Evolutionary conservation across 2,888 invertebrate species (phyloP).

Genomic region (Patella pellucida): DNA sequence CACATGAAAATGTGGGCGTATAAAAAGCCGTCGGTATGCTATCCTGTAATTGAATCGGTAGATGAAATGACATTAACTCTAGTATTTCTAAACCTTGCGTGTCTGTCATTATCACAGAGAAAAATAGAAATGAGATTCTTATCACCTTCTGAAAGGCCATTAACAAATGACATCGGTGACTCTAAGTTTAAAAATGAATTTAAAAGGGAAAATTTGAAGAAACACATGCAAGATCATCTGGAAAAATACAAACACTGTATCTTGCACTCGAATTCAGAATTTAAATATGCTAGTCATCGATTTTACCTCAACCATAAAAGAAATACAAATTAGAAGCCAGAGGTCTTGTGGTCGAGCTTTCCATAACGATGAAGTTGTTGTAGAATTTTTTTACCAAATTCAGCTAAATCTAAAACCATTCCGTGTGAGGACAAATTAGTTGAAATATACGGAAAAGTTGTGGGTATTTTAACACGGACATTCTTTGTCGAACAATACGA

Average conservation of each 20-base stretch:
- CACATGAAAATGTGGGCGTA: too few relatives aligned
- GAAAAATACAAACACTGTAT: slow-evolving; percentile 53
- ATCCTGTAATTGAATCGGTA: slow-evolving; percentile 52
- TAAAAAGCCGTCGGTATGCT: slow-evolving; percentile 48
- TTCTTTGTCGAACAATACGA: slow-evolving; percentile 57
- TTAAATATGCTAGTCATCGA: not conserved
- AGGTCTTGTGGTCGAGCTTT: slow-evolving; percentile 56
- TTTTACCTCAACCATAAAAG: slow-evolving; percentile 1
- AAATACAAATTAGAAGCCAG: slow-evolving; percentile 44
- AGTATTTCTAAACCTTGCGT: slow-evolving; percentile 29
- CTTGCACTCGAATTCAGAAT: slow-evolving; percentile 32
- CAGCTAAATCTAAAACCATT: slow-evolving; percentile 26
- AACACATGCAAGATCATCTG: slow-evolving; percentile 42
- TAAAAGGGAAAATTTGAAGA: slow-evolving; percentile 34
- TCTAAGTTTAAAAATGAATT: not conserved
- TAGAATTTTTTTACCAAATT: slow-evolving; percentile 49
- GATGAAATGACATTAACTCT: slow-evolving; percentile 31
- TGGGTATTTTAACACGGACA: slow-evolving; percentile 55
- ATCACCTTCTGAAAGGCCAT: slow-evolving; percentile 38
- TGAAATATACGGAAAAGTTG: slow-evolving; percentile 48
- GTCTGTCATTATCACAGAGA: slow-evolving; percentile 30
- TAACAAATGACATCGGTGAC: slow-evolving; percentile 22
- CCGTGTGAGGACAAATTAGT: slow-evolving; percentile 11
- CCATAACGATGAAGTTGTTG: slow-evolving; percentile 60
- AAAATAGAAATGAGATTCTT: slow-evolving; percentile 42